These are phyloP conservation scores for Lerista edwardsae DNA, from an alignment of 2,797 vertebrate species.

Conservation along the genomic window DNA sequence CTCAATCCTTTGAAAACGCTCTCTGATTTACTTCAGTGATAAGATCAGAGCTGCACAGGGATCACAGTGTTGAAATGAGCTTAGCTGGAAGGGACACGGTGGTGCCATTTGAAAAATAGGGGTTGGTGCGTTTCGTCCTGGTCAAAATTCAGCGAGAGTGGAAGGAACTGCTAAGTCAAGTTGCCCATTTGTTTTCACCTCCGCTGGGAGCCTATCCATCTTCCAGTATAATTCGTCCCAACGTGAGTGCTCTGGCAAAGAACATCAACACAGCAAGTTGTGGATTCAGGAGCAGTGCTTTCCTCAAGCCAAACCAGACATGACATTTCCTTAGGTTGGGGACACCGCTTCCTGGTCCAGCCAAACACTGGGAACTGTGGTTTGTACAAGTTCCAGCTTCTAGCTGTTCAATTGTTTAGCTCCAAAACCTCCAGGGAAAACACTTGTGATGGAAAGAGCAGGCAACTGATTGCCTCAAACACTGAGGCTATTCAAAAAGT, in stretches of 20 bases:
- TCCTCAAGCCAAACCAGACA: no score
- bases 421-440: no score
- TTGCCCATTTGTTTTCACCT: not conserved
- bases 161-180: constrained; percentile 33
- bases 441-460: no score
- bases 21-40: constrained; percentile 75
- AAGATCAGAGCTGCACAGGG: constrained; percentile 63
- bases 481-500: no score
- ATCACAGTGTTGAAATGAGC: constrained; percentile 59
- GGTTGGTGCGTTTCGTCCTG: constrained; percentile 22
- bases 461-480: no score
- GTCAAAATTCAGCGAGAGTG: constrained; percentile 46
- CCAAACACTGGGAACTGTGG: no score
- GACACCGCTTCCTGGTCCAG: not conserved
- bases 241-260: not conserved
- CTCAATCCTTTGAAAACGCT: constrained; percentile 61
- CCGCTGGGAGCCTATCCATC: not conserved
- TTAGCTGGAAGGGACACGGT: constrained; percentile 47
- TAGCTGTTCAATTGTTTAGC: no score
- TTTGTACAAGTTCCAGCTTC: no score
- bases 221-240: not conserved
- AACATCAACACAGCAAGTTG: no score
- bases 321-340: not conserved
- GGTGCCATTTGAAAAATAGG: constrained; percentile 55
- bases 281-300: no score